These are phyloP conservation scores for Psammodynastes pulverulentus DNA, from an alignment of 2,113 vertebrate species.

Conservation along the genomic window DNA sequence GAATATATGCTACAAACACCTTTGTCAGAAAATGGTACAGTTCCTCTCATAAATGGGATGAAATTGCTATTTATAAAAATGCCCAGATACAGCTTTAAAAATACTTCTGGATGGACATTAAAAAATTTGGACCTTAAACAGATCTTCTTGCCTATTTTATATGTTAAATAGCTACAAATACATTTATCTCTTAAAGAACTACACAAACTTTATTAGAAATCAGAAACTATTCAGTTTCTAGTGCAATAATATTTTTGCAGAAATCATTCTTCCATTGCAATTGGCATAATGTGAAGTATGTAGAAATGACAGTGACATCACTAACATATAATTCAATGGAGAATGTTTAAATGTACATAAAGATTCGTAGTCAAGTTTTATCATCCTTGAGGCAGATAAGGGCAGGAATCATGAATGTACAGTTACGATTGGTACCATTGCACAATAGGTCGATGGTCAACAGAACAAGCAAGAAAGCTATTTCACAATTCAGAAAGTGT, in stretches of 20 bases:
- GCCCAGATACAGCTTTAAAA: background rate
- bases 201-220: background rate
- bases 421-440: background rate
- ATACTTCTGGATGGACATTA: background rate
- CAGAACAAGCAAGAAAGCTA: background rate
- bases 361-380: background rate
- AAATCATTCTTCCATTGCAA: constrained; percentile 8
- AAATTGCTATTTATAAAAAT: background rate
- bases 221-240: background rate
- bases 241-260: background rate
- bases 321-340: background rate
- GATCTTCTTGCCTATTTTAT: background rate
- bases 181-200: background rate
- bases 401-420: background rate
- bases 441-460: background rate
- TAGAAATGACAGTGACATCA: background rate
- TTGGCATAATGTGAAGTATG: background rate
- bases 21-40: constrained; percentile 8
- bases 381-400: background rate
- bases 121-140: background rate
- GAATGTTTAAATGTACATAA: background rate
- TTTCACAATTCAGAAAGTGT: background rate
- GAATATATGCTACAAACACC: background rate
- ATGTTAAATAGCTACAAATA: background rate
- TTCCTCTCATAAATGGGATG: background rate